Base-by-base conservation (phyloP, 2,888 invertebrate species). In the Petrophora chlorosata region DNA sequence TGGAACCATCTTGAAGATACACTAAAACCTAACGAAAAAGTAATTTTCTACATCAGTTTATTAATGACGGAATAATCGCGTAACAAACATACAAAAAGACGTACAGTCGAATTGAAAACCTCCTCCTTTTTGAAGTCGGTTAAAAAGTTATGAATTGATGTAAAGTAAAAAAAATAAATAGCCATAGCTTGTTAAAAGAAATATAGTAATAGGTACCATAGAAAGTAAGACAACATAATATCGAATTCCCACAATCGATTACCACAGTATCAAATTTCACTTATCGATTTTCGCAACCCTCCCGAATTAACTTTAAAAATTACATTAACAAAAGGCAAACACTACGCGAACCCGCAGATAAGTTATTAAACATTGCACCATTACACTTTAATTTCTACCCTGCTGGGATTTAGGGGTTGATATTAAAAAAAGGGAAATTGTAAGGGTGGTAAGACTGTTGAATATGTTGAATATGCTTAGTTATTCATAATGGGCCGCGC, bases 341-440 rank as follows among this genome's bases (percentile, higher is more conserved):
- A 81, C 79, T 75, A 71, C 73, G 70, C 67, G 67, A 53, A 77
- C 85, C 88, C 89, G 81, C 87, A 86, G 86, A 88, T 83, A 85
- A 86, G 73, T 85, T 86, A 88, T 86, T 85, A 88, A 88, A 82
- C 83, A 85, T 76, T 76, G 87, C 85, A 79, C 88, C 87, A 89
- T 89, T 90, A 88, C 85, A 79, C 84, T 82, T 87, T 85, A 87
- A 88, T 88, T 85, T 82, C 76, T 77, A 68, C 66, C 85, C 87
- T 74, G 77, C 76, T 79, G 89, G 87, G 86, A 85, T 76, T 79
- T 66, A 60, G 76, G 86, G 85, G 79, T 73, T 71, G 70, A 78
- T 78, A 83, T 81, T 81, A 82, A 82, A 85, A 82, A 81, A 75
- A n/a, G n/a, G 69, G 70, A 67, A 66, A 70, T 67, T 72, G 65